Evolutionary conservation across 2,113 vertebrate species (phyloP), one percentile per base, ranked within the genome.

Genomic region (Festucalex cinctus): DNA sequence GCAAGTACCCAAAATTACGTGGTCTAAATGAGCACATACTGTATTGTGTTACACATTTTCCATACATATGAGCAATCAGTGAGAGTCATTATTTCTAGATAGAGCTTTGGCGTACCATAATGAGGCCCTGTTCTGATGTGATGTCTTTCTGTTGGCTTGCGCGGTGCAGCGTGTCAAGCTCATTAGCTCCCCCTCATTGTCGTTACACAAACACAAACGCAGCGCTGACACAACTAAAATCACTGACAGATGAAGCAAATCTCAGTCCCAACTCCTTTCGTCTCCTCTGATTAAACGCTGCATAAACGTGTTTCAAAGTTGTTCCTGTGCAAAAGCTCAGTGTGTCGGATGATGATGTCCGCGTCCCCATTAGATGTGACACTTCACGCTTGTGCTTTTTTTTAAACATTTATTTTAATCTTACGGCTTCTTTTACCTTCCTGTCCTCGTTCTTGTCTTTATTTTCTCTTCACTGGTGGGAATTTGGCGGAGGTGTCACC

Each of bases 301-400:
- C 64, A 28, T 44, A 71, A 73, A 65, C 24, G 57, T 20, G 4
- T 22, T 48, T 73, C 53, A 60, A 73, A 74, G 75, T 74, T 46
- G 78, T 77, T 84, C 48, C 68, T 51, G 67, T 68, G 79, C 77
- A 73, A 81, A 74, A 79, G 76, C 83, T 66, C 22, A 49, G 48
- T 9, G 43, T 74, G 73, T 78, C 76, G 28, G 28, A 32, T 0
- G 65, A 70, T 79, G 85, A 80, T 72, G 81, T 73, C 75, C 67
- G 48, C 77, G 65, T 77, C 82, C 73, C 75, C 74, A 89, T 90
- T 80, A 80, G 84, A 87, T 79, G 83, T 85, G 89, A 88, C 87
- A 84, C 78, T 73, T 74, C 26, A 53, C 12, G 43, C 68, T 73
- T 81, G 85, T 81, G 84, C 68, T 87, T 86, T 77, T 78, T 80